Conservation (phyloP, 2,888 invertebrate genomes). For the Pachymerium ferrugineum region DNA sequence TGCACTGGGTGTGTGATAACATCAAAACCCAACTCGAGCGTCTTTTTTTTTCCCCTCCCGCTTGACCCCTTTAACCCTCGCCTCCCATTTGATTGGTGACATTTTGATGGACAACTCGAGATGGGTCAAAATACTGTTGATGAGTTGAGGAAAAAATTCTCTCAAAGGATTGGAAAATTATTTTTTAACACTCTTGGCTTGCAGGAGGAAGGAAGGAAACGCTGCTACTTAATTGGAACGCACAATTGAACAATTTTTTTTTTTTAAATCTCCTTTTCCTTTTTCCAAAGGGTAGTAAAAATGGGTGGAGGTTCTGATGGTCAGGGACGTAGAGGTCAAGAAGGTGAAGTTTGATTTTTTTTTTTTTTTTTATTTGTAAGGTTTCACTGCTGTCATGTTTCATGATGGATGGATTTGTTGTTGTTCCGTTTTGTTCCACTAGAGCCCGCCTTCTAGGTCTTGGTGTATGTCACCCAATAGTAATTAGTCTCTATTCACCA, state of each 20-base stretch:
- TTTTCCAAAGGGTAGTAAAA: not conserved
- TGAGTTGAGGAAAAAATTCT: no score
- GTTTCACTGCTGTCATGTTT: not conserved
- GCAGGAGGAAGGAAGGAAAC: not conserved
- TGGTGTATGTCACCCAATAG: slow-evolving; percentile 9
- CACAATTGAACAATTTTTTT: slow-evolving; percentile 11
- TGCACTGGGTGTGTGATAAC: slow-evolving; percentile 8
- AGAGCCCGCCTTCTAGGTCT: slow-evolving; percentile 5
- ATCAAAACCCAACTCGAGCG: not conserved
- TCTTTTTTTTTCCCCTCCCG: not conserved
- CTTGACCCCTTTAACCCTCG: not conserved
- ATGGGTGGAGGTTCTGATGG: slow-evolving; percentile 6
- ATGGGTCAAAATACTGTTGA: not conserved
- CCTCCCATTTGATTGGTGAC: not conserved
- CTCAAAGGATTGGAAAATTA: no score
- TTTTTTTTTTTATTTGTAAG: not conserved
- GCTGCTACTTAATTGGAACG: slow-evolving; percentile 9
- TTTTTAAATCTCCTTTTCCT: not conserved
- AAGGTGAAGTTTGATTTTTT: not conserved
- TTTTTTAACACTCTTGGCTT: not conserved
- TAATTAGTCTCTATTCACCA: slow-evolving; percentile 18
- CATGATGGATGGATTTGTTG: slow-evolving; percentile 18
- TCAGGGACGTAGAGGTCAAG: not conserved
- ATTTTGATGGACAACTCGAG: not conserved
- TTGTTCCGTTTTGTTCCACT: slow-evolving; percentile 11